Evolutionary conservation across 2,797 vertebrate genomes (phyloP).

Genomic region (Lutjanus argentimaculatus): DNA sequence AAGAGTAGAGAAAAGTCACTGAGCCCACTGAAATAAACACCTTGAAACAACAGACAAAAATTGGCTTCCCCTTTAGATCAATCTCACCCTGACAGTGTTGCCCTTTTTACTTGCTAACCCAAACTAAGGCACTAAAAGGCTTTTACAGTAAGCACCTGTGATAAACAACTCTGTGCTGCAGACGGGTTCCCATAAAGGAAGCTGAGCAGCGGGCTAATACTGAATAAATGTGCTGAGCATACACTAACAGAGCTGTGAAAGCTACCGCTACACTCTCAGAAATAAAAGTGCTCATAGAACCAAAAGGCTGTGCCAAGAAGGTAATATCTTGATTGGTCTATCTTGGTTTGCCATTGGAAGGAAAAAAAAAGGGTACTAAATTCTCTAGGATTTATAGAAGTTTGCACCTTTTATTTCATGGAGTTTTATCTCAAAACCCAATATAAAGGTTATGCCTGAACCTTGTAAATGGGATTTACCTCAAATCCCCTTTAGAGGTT

Average conservation of each 20-base stretch:
- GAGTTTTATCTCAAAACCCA: no score
- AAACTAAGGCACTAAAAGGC: slow-evolving; percentile 76
- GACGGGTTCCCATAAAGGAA: slow-evolving; percentile 68
- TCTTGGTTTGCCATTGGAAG: no score
- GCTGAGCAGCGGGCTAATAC: slow-evolving; percentile 43
- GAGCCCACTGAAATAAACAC: slow-evolving; percentile 73
- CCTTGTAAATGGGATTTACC: no score
- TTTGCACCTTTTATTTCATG: no score
- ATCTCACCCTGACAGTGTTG: slow-evolving; percentile 66
- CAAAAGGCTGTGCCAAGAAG: no score
- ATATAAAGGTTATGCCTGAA: no score
- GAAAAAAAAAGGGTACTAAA: no score
- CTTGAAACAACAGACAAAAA: slow-evolving; percentile 70
- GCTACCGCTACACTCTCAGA: neutral
- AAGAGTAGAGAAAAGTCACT: slow-evolving; percentile 58
- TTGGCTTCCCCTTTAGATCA: slow-evolving; percentile 70
- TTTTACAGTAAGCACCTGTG: slow-evolving; percentile 79
- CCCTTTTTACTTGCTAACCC: slow-evolving; percentile 74
- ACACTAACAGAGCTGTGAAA: slow-evolving; percentile 33
- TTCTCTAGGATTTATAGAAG: no score
- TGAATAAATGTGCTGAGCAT: slow-evolving; percentile 62
- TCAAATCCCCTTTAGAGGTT: no score
- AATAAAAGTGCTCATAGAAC: no score
- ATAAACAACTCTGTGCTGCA: slow-evolving; percentile 68
- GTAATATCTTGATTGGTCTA: no score